Evolutionary conservation across 2,888 invertebrate species (phyloP).

Genomic region (Lasioglossum marginatum): DNA sequence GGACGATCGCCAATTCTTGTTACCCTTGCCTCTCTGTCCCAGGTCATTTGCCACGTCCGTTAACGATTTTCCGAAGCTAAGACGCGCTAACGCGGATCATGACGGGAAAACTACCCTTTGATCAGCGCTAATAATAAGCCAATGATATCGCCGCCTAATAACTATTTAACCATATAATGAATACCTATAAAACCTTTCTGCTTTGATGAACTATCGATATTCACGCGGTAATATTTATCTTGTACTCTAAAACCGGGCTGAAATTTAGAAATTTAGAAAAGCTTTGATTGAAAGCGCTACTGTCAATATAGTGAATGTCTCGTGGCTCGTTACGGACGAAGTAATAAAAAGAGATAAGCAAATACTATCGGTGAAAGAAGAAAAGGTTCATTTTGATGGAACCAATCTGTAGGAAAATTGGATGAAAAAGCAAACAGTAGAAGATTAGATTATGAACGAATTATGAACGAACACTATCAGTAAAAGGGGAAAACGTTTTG

Average conservation of each 20-base stretch:
- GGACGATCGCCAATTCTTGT: conserved; percentile 57
- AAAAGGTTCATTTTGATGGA: background rate
- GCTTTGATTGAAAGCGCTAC: background rate
- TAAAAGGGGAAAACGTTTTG: background rate
- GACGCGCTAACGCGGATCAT: conserved; percentile 23
- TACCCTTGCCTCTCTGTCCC: conserved; percentile 14
- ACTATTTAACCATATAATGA: conserved; percentile 12
- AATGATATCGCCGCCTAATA: conserved; percentile 29
- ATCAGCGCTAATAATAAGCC: conserved; percentile 59
- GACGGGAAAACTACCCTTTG: conserved; percentile 59
- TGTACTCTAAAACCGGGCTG: background rate
- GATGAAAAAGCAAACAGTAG: background rate
- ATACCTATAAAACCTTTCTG: background rate
- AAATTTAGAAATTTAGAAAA: background rate
- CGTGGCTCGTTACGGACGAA: background rate
- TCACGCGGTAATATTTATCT: background rate
- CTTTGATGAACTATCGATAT: background rate
- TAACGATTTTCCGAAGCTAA: conserved; percentile 53
- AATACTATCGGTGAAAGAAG: background rate
- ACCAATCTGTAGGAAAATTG: background rate
- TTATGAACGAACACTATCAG: background rate
- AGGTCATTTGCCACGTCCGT: conserved; percentile 48
- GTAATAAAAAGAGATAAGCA: background rate
- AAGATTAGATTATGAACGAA: background rate
- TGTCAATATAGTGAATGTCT: background rate